A percentile compares a stretch with the other conserved stretches of the same genome.
These are phyloP conservation scores for Drosophila burlai DNA, from an alignment of 1,140 invertebrate species.

Conservation along the genomic window DNA sequence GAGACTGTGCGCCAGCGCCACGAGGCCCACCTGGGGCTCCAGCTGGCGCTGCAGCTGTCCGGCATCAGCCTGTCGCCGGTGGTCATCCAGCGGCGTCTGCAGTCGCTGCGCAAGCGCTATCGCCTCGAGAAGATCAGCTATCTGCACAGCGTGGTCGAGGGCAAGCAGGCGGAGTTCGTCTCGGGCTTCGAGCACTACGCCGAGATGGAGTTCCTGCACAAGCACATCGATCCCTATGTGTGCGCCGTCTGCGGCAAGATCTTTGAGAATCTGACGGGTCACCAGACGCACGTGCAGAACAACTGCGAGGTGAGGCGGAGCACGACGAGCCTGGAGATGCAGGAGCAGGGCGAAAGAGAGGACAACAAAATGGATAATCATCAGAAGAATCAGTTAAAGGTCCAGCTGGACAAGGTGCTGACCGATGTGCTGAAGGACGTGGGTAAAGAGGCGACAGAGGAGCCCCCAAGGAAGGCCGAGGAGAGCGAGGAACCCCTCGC, in stretches of 20 bases:
- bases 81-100: conserved; percentile 61
- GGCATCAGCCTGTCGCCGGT: conserved; percentile 63
- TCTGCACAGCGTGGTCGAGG: conserved; percentile 67
- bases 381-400: neutral
- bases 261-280: conserved; percentile 66
- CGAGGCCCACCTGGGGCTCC: conserved; percentile 47
- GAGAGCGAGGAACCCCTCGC: neutral
- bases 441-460: neutral
- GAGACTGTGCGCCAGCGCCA: conserved; percentile 26
- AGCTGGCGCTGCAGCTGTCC: conserved; percentile 42
- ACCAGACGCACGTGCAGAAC: conserved; percentile 61
- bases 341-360: neutral
- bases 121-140: conserved; percentile 75
- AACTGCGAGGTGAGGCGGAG: conserved; percentile 34
- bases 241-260: conserved; percentile 72
- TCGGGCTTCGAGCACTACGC: conserved; percentile 64
- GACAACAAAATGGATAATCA: neutral
- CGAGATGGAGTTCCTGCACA: conserved; percentile 73
- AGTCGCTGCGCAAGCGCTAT: conserved; percentile 70
- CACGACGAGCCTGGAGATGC: neutral
- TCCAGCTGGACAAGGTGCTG: neutral
- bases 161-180: conserved; percentile 59
- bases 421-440: neutral
- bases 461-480: neutral
- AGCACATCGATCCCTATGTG: conserved; percentile 78